phyloP scores from a whole-genome alignment of 2,113 vertebrate species.

The Seriola quinqueradiata region DNA sequence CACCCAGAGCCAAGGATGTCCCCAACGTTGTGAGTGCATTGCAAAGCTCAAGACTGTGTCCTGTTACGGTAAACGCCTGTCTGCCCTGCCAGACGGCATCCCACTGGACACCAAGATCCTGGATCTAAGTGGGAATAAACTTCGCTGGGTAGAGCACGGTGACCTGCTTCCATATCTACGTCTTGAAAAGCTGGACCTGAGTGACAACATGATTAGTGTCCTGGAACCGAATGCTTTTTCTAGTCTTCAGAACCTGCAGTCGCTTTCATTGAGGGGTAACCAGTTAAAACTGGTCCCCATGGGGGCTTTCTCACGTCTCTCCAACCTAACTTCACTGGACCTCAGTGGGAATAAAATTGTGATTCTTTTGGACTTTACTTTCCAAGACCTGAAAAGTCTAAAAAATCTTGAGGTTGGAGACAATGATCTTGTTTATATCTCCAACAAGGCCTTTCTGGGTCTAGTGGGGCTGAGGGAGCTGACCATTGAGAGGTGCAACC shows the following conservation, averaged over 20 bases:
- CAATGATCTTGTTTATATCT: constrained; percentile 98
- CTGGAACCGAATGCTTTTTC: constrained; percentile 95
- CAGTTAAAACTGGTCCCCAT: constrained; percentile 94
- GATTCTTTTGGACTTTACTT: constrained; percentile 95
- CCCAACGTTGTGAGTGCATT: constrained; percentile 92
- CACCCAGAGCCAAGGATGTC: constrained; percentile 84
- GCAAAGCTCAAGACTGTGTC: constrained; percentile 86
- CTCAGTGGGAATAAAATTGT: constrained; percentile 97
- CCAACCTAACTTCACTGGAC: constrained; percentile 94
- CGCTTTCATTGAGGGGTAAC: constrained; percentile 90
- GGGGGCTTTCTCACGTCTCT: constrained; percentile 92
- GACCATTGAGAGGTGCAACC: constrained; percentile 95
- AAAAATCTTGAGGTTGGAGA: constrained; percentile 93
- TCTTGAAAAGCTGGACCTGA: constrained; percentile 95
- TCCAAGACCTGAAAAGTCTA: constrained; percentile 92
- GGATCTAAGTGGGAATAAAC: constrained; percentile 94
- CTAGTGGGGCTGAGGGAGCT: constrained; percentile 91
- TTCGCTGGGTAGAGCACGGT: constrained; percentile 93
- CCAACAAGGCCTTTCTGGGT: constrained; percentile 94
- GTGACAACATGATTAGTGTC: constrained; percentile 93
- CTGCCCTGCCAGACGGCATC: constrained; percentile 92
- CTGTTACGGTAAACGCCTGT: constrained; percentile 91
- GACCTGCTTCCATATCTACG: constrained; percentile 88
- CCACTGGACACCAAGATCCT: constrained; percentile 90
- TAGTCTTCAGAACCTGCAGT: constrained; percentile 88